Base-by-base conservation (phyloP, 64 coral and sea anemone species). In the Astreopora myriophthalma region DNA sequence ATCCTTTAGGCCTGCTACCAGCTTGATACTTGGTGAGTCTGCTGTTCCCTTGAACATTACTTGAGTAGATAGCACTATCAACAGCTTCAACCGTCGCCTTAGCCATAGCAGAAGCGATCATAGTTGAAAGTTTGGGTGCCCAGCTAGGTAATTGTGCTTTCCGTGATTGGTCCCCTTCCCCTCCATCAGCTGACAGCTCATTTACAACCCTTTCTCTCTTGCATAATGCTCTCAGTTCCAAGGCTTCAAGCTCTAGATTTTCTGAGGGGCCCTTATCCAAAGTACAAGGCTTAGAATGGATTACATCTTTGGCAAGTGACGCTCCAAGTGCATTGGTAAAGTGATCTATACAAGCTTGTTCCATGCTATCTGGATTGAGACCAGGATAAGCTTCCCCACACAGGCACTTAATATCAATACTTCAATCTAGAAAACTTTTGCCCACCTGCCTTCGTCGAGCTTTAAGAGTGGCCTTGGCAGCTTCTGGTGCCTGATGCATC, bases 331-430 rank as follows among this genome's bases (percentile, higher is more conserved):
- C 76, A 82, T 81, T 63, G 17, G 76, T 72, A 52, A 90, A 90
- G 42, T 90, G 88, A 75, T 90, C 88, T 65, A 82, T 82, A 40
- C 88, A 71, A 49, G 61, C 74, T 20, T 48, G 46, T 37, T 90
- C 75, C 74, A 80, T 68, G 26, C 75, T 80, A 62, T 39, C 34
- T 16, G 71, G 30, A 17, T 73, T 48, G 55, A 89, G 28, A 58
- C 16, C 39, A 0, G 74, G 74, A 35, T 90, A 80, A 27, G 88
- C 75, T 23, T 90, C 88, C 38, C 37, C 60, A 26, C 88, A 90
- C 33, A 81, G 57, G 69, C 34, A 62, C 33, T 82, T 90, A 29
- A 90, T 52, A 71, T 90, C 88, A 49, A 82, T 90, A 28, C 88
- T 80, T 69, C 80, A 69, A 76, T 89, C 87, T 66, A 89, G 35